Conservation (phyloP, 2,797 vertebrate genomes). For the Periparus ater region DNA sequence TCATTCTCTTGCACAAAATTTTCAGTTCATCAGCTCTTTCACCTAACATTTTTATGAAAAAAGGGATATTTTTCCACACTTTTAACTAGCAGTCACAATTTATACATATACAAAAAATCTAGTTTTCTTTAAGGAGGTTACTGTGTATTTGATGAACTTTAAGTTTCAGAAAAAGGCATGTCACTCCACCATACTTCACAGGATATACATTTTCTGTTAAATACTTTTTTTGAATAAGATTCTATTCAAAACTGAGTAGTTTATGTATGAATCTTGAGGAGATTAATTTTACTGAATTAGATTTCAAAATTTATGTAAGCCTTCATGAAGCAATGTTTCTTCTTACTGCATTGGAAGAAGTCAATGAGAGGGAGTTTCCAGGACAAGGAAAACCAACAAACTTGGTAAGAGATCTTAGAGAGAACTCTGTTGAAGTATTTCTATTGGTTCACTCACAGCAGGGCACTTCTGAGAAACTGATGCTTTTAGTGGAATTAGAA, state of each 20-base stretch:
- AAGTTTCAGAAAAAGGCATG: neutral
- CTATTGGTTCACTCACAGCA: neutral
- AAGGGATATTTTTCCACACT: neutral
- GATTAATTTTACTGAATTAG: neutral
- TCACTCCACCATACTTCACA: neutral
- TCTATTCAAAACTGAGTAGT: neutral
- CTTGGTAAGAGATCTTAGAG: neutral
- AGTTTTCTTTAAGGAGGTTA: neutral
- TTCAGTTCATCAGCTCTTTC: neutral
- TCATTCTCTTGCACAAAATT: neutral
- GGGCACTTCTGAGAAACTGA: neutral
- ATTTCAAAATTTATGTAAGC: neutral
- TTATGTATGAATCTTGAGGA: neutral
- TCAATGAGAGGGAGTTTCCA: neutral
- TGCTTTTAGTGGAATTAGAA: neutral
- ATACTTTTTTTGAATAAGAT: neutral
- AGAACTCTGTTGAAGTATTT: neutral
- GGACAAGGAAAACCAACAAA: neutral
- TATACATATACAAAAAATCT: neutral
- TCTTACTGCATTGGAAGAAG: neutral
- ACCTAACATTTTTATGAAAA: neutral
- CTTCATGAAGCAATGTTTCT: fast-evolving
- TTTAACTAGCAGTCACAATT: neutral
- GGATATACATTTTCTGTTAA: neutral
- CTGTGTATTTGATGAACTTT: neutral